Evolutionary conservation across 1,140 invertebrate species (phyloP).

Genomic region (Bombus difficillimus): DNA sequence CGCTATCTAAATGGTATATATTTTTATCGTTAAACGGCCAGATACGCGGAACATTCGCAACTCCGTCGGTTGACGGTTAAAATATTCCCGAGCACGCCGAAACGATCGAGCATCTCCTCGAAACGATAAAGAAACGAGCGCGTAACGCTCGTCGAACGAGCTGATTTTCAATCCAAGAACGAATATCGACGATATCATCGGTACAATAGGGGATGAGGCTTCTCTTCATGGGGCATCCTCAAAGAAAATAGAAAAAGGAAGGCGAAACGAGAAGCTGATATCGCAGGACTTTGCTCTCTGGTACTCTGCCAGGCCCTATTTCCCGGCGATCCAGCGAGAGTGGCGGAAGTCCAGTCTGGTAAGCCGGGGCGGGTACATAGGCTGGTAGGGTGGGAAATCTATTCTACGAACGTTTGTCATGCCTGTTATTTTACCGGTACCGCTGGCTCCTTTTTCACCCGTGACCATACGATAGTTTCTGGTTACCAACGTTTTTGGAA

Average conservation of each 20-base stretch:
- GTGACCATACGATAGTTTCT: constrained; percentile 64
- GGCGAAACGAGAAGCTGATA: constrained; percentile 38
- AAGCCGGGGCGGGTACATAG: constrained; percentile 38
- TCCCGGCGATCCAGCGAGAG: constrained; percentile 50
- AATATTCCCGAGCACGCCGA: neutral
- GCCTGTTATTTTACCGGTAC: constrained; percentile 71
- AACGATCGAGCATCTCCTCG: neutral
- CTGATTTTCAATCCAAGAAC: constrained; percentile 45
- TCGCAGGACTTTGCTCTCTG: constrained; percentile 51
- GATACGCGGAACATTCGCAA: neutral
- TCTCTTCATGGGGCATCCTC: constrained; percentile 8
- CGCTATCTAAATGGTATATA: constrained; percentile 2
- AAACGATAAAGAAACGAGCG: constrained; percentile 32
- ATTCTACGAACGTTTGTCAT: constrained; percentile 72
- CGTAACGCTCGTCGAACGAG: constrained; percentile 11
- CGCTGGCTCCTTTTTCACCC: constrained; percentile 68
- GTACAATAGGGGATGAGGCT: neutral
- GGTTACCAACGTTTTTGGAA: constrained; percentile 49
- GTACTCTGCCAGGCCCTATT: constrained; percentile 50
- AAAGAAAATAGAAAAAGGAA: constrained; percentile 36
- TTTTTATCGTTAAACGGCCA: neutral
- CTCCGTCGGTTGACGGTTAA: neutral
- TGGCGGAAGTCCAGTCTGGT: constrained; percentile 73
- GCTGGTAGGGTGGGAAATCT: constrained; percentile 70
- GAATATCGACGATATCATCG: constrained; percentile 51